Conservation (phyloP, 2,888 invertebrate species). For the Trichogramma dendrolimi region DNA sequence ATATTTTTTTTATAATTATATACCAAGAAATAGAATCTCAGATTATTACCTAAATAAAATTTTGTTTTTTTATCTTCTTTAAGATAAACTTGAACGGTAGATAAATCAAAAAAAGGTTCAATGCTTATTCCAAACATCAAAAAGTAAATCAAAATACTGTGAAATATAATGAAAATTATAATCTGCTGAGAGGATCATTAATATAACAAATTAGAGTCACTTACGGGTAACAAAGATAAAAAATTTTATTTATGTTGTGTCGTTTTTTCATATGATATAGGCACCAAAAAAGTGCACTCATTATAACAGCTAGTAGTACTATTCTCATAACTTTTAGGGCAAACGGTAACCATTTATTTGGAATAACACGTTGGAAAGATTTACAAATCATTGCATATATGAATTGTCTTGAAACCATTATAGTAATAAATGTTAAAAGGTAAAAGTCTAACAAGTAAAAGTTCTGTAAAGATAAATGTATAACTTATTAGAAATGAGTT, state of each 20-base stretch:
- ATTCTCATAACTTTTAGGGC: conserved; percentile 53
- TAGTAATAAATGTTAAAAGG: conserved; percentile 76
- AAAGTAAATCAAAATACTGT: conserved; percentile 65
- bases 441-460: conserved; percentile 90
- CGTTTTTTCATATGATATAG: conserved; percentile 69
- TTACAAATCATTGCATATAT: conserved; percentile 62
- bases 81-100: conserved; percentile 45
- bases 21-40: neutral
- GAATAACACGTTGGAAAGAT: conserved; percentile 54
- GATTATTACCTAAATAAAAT: conserved; percentile 41
- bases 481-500: neutral
- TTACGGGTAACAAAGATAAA: conserved; percentile 88
- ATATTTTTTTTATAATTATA: neutral
- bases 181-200: too few relatives aligned
- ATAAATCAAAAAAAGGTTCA: conserved; percentile 70
- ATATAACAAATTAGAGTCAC: conserved; percentile 47
- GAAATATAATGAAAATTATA: too few relatives aligned
- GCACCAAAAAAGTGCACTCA: conserved; percentile 64
- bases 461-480: conserved; percentile 65
- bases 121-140: conserved; percentile 76
- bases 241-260: conserved; percentile 73
- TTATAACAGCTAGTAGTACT: conserved; percentile 60
- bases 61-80: conserved; percentile 50
- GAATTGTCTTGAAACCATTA: conserved; percentile 76
- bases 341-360: conserved; percentile 46